Percentiles rank a stretch among this genome's conserved stretches.
Conservation (phyloP, 37 sponge, comb jelly and placozoan species). For the Ianthella basta region DNA sequence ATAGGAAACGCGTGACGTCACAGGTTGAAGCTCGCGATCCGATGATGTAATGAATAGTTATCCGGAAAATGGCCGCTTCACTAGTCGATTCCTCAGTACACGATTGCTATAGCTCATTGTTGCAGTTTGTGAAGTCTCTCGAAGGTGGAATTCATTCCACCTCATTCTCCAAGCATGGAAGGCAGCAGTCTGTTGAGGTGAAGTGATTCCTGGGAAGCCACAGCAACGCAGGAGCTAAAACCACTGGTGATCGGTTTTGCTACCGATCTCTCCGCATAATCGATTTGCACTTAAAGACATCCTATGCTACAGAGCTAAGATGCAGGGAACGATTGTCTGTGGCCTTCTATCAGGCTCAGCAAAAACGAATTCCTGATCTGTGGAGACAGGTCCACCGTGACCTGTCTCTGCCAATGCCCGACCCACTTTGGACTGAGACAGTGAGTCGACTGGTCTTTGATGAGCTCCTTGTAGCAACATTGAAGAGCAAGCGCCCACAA, state of each 20-base stretch:
- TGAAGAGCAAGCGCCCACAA: background rate
- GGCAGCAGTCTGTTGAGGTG: no score
- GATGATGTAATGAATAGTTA: no score
- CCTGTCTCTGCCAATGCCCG: constrained; percentile 18
- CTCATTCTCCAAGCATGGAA: no score
- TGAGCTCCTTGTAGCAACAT: background rate
- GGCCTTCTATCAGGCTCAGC: constrained; percentile 20
- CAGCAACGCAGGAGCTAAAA: no score
- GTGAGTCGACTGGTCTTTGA: constrained; percentile 4
- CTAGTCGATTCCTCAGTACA: no score
- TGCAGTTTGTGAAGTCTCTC: no score
- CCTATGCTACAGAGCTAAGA: constrained; percentile 15
- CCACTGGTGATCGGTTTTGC: background rate
- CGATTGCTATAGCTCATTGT: no score
- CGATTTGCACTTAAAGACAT: background rate
- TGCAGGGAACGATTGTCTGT: constrained; percentile 4
- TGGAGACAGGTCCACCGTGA: constrained; percentile 11
- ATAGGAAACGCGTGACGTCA: no score
- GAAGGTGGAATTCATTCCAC: no score
- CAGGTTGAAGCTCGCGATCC: no score
- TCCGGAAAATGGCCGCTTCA: no score
- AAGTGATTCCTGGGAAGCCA: no score
- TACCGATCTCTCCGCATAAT: background rate
- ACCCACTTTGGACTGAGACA: constrained; percentile 25
- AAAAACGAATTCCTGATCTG: constrained; percentile 3